phyloP scores from a whole-genome alignment of 2,797 vertebrate genomes.

The Sternotherus odoratus region DNA sequence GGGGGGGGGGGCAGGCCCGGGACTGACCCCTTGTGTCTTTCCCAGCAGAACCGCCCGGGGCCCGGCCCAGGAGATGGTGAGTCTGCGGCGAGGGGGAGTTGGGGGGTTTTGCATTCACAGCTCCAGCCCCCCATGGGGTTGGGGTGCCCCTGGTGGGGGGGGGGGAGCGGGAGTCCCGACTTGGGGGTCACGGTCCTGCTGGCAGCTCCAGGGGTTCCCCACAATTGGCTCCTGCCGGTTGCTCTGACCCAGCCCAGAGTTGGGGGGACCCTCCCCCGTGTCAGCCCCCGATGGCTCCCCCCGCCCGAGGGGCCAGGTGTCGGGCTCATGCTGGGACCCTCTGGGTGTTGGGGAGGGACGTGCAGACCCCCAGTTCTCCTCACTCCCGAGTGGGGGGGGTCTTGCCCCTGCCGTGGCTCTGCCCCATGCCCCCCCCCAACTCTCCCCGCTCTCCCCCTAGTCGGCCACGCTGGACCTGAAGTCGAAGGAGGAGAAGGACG shows the following conservation, averaged over 20 bases:
- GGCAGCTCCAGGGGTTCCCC: background rate
- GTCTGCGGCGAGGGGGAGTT: background rate
- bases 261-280: no score
- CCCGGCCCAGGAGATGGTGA: background rate
- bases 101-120: background rate
- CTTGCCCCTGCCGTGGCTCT: background rate
- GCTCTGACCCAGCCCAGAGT: background rate
- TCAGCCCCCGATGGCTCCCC: no score
- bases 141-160: background rate
- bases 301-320: no score
- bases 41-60: background rate
- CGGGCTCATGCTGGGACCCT: rapidly evolving
- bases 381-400: background rate
- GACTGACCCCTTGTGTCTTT: background rate
- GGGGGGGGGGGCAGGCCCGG: no score
- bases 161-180: background rate
- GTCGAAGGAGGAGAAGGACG: constrained; percentile 94
- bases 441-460: constrained; percentile 67
- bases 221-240: background rate
- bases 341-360: background rate
- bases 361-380: no score
- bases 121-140: background rate
- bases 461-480: constrained; percentile 87
- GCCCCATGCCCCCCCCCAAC: background rate
- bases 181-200: background rate